Evolutionary conservation across 2,888 invertebrate species (phyloP), one percentile per base, ranked within the genome.

Genomic region (Apamea epomidion): DNA sequence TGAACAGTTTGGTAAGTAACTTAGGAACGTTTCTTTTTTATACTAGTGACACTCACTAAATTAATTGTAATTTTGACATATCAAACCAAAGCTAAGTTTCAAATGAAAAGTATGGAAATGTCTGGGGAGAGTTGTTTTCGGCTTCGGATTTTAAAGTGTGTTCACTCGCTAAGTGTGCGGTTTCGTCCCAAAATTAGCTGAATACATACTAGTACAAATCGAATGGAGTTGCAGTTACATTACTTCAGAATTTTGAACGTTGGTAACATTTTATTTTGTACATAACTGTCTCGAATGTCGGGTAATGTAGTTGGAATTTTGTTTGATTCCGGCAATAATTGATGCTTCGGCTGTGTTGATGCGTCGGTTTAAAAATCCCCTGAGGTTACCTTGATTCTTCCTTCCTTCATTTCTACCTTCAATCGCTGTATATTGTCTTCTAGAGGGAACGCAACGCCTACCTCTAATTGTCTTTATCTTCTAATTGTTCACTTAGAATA

Each of bases 211-310:
- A 92, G 91, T 92, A 92, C 90, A 92, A 91, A 90, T 92, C 91
- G 86, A 91, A 91, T 90, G 91, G 89, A 91, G 91, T 93, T 91
- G 89, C 93, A 89, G 87, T 91, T 92, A 91, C 92, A 92, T 93
- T 92, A 89, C 91, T 91, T 76, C 77, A 87, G 78, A 82, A 79
- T 88, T 90, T 90, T 89, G 85, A 91, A 90, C 87, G 91, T 91
- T 92, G 92, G 92, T 92, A 92, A 93, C 92, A 91, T 89, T 87
- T 91, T 91, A 91, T 93, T 94, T 92, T 95, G 95, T 95, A 95
- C 92, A 95, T 95, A 95, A 91, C 91, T 88, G 92, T 92, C 91
- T 91, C 91, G 91, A 92, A 92, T 83, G 86, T 80, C 81, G 79
- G 83, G 91, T 91, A 87, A 92, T 92, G 93, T 92, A 91, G 91